Evolutionary conservation across 2,888 invertebrate genomes (phyloP).

Genomic region (Hyles lineata): DNA sequence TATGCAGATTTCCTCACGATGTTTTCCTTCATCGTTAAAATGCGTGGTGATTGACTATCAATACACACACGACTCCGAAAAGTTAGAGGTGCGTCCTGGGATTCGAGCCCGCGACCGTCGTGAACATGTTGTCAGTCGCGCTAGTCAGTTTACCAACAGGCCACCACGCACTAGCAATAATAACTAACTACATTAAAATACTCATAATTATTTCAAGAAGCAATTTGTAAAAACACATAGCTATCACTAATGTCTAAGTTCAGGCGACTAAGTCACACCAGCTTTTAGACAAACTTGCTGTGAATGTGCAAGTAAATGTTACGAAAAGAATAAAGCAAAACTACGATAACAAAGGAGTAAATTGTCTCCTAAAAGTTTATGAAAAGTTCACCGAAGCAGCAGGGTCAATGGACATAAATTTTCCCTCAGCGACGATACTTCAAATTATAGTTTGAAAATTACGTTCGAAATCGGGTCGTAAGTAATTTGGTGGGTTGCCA

Average conservation of each 20-base stretch:
- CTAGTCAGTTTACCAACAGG: too few relatives aligned
- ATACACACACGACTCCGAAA: too few relatives aligned
- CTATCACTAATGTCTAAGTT: neutral
- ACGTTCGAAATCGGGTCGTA: neutral
- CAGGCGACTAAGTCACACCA: neutral
- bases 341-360: neutral
- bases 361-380: neutral
- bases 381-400: neutral
- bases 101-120: too few relatives aligned
- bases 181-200: too few relatives aligned
- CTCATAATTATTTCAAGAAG: neutral
- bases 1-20: too few relatives aligned
- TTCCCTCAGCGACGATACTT: neutral
- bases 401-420: neutral
- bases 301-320: neutral
- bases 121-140: too few relatives aligned
- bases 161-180: too few relatives aligned
- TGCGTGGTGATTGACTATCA: too few relatives aligned
- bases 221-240: neutral
- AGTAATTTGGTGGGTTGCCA: slow-evolving; percentile 18
- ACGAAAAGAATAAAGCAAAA: neutral
- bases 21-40: too few relatives aligned
- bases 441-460: slow-evolving; percentile 5
- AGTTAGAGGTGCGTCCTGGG: too few relatives aligned
- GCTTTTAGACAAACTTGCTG: neutral